phyloP scores from a whole-genome alignment of 2,888 invertebrate genomes.

The Branchipolynoe longqiensis region DNA sequence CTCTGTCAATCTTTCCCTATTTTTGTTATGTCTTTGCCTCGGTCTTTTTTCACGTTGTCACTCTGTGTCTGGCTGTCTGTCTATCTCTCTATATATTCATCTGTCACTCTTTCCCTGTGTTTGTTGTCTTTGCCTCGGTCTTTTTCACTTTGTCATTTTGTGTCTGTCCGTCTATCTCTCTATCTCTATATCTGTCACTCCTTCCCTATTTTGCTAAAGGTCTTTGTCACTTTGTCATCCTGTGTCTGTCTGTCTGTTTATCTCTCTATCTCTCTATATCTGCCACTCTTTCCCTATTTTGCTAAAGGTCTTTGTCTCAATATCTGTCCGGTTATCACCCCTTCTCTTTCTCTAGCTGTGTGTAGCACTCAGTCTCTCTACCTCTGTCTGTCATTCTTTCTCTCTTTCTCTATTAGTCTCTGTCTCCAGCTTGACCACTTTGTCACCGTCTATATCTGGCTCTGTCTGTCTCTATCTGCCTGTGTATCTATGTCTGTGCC shows the following conservation, averaged over 20 bases:
- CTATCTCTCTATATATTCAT: conserved; percentile 22
- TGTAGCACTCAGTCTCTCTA: not conserved
- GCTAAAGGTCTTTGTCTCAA: not conserved
- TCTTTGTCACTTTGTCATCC: not conserved
- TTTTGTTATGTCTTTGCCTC: not conserved
- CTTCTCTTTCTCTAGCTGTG: not conserved
- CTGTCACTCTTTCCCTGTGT: conserved; percentile 17
- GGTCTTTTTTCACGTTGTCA: not conserved
- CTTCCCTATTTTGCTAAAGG: not conserved
- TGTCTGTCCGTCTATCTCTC: not conserved
- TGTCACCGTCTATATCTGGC: not conserved
- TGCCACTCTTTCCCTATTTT: not conserved
- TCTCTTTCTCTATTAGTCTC: not conserved
- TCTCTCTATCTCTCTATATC: conserved; percentile 21
- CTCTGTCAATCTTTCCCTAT: conserved; percentile 7
- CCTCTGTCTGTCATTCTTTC: not conserved
- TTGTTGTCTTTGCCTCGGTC: not conserved
- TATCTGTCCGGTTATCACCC: not conserved
- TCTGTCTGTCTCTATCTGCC: not conserved
- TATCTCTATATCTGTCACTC: conserved; percentile 22
- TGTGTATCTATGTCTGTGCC: not conserved
- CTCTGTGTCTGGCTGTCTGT: not conserved
- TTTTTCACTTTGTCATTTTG: not conserved
- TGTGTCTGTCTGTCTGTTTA: not conserved
- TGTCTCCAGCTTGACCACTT: not conserved